These are phyloP conservation scores for Hemichromis elongatus DNA, from an alignment of 2,113 vertebrate genomes.

Conservation along the genomic window DNA sequence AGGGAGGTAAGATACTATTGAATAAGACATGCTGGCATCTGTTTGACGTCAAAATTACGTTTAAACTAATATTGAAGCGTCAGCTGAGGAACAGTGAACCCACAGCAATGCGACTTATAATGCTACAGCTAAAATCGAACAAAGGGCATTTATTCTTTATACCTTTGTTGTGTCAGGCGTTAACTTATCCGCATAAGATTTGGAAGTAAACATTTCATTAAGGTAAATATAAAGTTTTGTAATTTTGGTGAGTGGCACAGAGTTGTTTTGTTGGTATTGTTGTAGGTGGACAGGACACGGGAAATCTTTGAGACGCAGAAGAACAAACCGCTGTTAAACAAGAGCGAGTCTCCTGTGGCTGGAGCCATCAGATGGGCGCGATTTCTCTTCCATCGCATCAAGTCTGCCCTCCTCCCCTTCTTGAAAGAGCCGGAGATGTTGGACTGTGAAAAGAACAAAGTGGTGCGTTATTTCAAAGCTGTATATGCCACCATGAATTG, in stretches of 20 bases:
- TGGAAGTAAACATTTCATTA: background rate
- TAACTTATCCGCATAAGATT: background rate
- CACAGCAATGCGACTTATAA: background rate
- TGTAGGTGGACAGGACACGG: conserved; percentile 79
- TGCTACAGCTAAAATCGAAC: background rate
- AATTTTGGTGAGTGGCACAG: background rate
- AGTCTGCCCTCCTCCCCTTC: conserved; percentile 79
- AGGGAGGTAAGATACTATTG: conserved; percentile 83
- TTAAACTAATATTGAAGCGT: background rate
- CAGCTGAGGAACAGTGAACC: background rate
- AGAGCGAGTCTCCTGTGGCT: conserved; percentile 81
- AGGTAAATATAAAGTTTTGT: background rate
- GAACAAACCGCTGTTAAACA: conserved; percentile 77
- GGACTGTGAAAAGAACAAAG: conserved; percentile 68
- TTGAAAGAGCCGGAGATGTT: conserved; percentile 78
- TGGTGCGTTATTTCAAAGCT: conserved; percentile 55
- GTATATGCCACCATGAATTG: background rate
- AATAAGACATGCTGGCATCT: background rate
- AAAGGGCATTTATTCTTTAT: background rate
- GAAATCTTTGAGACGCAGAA: conserved; percentile 76
- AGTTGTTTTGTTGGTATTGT: background rate
- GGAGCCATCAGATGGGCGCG: conserved; percentile 87
- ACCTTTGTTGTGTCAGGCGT: no score
- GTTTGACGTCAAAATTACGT: background rate
- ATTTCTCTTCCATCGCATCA: conserved; percentile 78